Base-by-base conservation (phyloP, 2,888 invertebrate genomes). In the Aphodius sticticus region DNA sequence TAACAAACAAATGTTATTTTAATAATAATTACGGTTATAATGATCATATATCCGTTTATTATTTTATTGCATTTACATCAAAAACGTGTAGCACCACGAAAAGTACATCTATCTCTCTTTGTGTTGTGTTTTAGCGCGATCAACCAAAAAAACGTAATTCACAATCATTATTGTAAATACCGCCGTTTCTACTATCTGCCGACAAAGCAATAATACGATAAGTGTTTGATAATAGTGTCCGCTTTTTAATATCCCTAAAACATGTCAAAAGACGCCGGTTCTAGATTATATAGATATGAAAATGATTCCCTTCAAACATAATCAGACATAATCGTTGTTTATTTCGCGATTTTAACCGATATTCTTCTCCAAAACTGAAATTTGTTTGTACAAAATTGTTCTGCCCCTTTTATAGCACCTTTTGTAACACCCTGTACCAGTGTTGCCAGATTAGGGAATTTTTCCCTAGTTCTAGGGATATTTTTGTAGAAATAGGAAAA, bases 211-310 rank as follows among this genome's bases (percentile, higher is more conserved):
- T 35, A 26, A 36, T 16, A 12, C 69, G 78, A 78, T 78, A 78
- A 78, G 78, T 16, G 15, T 74, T 69, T 74, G 72, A 78, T 78
- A 78, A 78, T 75, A 74, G 74, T 69, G 78, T 37, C 69, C 16
- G 78, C 78, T 78, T 38, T 78, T 78, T 75, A 75, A 75, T 78
- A 78, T 78, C 78, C 75, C 53, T 53, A 53, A 53, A 53, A 78
- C 76, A 75, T 75, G 74, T 78, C 75, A 75, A 75, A 78, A 74
- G 78, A 75, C 70, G 36, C 78, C 78, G 78, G 53, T 53, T n/a
- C 7, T 53, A 53, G 53, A 53, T 53, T 53, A 53, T 53, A 53
- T 53, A 9, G 53, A 53, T 53, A 53, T 53, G 2, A 53, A 53
- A 71, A 9, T 53, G 12, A 9, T 53, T 53, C 53, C 12, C 53